These are phyloP conservation scores for Drosophila subquinaria DNA, from an alignment of 2,888 invertebrate genomes.

Conservation along the genomic window DNA sequence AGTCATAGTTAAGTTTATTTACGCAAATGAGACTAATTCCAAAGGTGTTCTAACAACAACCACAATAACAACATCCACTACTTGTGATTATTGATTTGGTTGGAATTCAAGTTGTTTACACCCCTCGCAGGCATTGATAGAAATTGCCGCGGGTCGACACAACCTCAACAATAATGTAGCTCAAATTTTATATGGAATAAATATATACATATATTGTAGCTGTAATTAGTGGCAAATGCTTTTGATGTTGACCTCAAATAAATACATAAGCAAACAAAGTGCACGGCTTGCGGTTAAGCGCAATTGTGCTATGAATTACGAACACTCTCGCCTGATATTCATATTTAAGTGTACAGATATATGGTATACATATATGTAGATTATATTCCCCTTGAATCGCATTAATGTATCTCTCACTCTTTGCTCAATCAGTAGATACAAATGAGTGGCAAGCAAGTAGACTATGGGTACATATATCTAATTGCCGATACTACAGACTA, in stretches of 20 bases:
- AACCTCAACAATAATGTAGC: slow-evolving; percentile 19
- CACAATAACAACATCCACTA: slow-evolving; percentile 10
- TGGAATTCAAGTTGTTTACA: slow-evolving; percentile 12
- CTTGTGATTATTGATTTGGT: slow-evolving; percentile 39
- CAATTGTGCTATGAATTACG: slow-evolving; percentile 24
- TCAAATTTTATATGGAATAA: slow-evolving; percentile 1
- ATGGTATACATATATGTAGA: not conserved
- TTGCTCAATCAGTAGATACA: slow-evolving; percentile 6
- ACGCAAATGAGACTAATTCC: slow-evolving; percentile 59
- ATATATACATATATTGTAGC: slow-evolving; percentile 21
- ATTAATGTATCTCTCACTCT: slow-evolving; percentile 11
- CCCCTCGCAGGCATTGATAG: slow-evolving; percentile 1
- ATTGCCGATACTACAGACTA: slow-evolving; percentile 30
- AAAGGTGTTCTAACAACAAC: slow-evolving; percentile 44
- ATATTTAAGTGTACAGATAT: slow-evolving; percentile 1
- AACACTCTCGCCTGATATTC: not conserved
- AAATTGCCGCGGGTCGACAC: slow-evolving; percentile 25
- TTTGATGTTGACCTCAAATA: slow-evolving; percentile 69
- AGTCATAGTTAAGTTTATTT: slow-evolving; percentile 39
- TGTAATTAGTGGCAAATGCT: slow-evolving; percentile 68
- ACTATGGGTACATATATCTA: slow-evolving; percentile 17
- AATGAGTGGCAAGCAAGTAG: slow-evolving; percentile 18
- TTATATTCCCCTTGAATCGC: slow-evolving; percentile 5
- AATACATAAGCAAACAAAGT: slow-evolving; percentile 27
- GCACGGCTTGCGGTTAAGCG: slow-evolving; percentile 3